Conservation (phyloP, 2,113 vertebrate genomes). For the Centrocercus urophasianus region DNA sequence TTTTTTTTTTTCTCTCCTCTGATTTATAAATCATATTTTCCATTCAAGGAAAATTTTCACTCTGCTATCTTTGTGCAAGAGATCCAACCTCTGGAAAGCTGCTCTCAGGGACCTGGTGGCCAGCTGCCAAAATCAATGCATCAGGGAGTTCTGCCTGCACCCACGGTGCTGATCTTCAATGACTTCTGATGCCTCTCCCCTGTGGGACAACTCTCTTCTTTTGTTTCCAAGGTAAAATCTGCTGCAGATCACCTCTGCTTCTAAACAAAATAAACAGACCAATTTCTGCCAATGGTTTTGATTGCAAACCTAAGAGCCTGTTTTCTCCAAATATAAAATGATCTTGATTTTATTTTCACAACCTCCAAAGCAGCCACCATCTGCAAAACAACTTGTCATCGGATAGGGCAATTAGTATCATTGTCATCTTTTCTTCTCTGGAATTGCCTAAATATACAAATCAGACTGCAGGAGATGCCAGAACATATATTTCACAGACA, state of each 20-base stretch:
- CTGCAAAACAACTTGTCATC: neutral
- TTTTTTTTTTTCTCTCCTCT: neutral
- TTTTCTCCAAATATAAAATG: neutral
- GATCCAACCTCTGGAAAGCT: neutral
- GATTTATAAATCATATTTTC: neutral
- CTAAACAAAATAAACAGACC: neutral
- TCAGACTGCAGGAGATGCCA: neutral
- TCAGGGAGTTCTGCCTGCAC: neutral
- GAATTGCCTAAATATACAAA: conserved; percentile 8
- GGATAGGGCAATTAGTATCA: neutral
- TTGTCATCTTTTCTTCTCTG: neutral
- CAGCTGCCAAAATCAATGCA: neutral
- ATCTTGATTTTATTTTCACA: neutral
- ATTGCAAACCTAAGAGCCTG: neutral
- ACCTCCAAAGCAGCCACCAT: neutral
- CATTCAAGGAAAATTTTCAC: neutral
- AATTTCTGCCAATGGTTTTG: fast-evolving
- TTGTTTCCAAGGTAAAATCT: neutral
- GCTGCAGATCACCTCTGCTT: neutral
- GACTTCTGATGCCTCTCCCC: neutral
- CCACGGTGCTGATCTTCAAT: fast-evolving
- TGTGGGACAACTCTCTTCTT: neutral
- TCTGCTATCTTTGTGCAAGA: neutral
- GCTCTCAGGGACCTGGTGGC: neutral
- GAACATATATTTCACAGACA: conserved; percentile 56